Conservation (phyloP, 2,797 vertebrate genomes). For the Saxicola maurus region DNA sequence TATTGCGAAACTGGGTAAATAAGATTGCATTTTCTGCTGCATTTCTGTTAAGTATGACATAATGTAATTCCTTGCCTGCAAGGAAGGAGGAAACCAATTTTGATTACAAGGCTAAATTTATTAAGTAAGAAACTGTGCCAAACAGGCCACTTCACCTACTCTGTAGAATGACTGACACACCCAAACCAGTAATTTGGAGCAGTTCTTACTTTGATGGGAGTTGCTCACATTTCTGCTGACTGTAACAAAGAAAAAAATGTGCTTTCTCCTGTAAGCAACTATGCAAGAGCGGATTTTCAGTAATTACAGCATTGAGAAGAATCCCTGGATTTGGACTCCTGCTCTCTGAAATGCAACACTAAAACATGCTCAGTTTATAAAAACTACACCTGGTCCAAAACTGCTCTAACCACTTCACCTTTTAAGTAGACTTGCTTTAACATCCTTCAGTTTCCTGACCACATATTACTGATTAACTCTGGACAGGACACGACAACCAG, state of each 20-base stretch:
- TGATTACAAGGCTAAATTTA: background rate
- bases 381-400: background rate
- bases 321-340: background rate
- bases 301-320: background rate
- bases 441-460: background rate
- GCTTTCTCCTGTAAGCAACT: background rate
- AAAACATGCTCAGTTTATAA: background rate
- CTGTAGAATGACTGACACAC: background rate
- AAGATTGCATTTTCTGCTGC: background rate
- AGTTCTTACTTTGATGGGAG: conserved; percentile 10
- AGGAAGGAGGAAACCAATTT: background rate
- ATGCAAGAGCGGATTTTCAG: background rate
- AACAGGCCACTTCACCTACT: background rate
- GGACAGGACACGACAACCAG: background rate
- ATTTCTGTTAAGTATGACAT: background rate
- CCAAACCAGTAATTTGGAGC: background rate
- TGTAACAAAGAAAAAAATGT: background rate
- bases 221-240: background rate
- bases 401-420: background rate
- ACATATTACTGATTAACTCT: background rate
- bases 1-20: background rate
- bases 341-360: background rate
- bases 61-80: background rate
- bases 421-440: background rate
- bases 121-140: background rate